A percentile compares a stretch with the other conserved stretches of the same genome.
Conservation (phyloP, 1,140 invertebrate genomes). For the Dendroctonus valens region DNA sequence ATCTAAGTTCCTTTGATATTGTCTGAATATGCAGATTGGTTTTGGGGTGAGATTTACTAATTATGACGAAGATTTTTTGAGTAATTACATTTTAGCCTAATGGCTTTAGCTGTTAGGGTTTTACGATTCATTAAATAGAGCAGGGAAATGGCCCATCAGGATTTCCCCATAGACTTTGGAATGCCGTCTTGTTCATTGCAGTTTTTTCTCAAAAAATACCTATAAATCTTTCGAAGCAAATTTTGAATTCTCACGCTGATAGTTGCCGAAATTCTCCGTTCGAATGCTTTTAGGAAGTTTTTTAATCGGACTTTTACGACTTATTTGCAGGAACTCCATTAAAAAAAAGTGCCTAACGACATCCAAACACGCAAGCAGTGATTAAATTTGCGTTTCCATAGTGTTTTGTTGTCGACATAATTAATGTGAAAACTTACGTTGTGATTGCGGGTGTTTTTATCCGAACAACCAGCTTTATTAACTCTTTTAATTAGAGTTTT, state of each 20-base stretch:
- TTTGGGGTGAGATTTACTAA: conserved; percentile 30
- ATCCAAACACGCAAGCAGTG: conserved; percentile 19
- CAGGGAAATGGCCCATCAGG: not conserved
- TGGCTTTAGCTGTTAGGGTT: not conserved
- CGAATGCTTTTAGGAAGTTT: conserved; percentile 22
- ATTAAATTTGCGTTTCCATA: conserved; percentile 32
- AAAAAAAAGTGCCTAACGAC: conserved; percentile 22
- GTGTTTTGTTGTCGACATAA: conserved; percentile 33
- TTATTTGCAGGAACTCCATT: conserved; percentile 26
- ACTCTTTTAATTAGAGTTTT: conserved; percentile 23
- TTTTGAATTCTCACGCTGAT: conserved; percentile 17
- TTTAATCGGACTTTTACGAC: conserved; percentile 31
- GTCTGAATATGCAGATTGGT: conserved; percentile 30
- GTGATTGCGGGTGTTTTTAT: conserved; percentile 27
- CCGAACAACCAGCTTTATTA: conserved; percentile 21
- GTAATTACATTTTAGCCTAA: conserved; percentile 8
- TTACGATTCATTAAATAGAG: conserved; percentile 3
- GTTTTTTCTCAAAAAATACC: too few species aligned
- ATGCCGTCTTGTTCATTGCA: too few species aligned
- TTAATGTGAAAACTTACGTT: conserved; percentile 31
- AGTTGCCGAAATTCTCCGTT: conserved; percentile 17
- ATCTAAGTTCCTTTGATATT: conserved; percentile 16
- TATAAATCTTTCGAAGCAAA: not conserved
- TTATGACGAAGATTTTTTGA: conserved; percentile 14
- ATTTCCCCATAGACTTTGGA: not conserved